These are phyloP conservation scores for Gastrophysa polygoni DNA, from an alignment of 2,888 invertebrate genomes.

Conservation along the genomic window DNA sequence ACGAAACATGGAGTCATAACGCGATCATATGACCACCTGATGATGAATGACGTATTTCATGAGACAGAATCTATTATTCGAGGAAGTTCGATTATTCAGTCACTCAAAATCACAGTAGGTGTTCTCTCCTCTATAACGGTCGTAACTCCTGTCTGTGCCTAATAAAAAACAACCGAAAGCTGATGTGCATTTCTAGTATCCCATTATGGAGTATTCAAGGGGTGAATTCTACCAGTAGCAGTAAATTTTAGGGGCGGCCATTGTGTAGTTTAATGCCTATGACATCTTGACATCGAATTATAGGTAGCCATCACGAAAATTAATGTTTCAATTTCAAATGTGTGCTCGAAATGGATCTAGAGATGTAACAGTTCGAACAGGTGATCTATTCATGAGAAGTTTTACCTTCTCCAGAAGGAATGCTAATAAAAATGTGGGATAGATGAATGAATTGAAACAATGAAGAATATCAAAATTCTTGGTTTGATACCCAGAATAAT, in stretches of 20 bases:
- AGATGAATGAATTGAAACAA: too few species aligned
- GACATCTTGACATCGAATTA: constrained; percentile 1
- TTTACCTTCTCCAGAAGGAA: too few species aligned
- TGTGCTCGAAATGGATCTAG: neutral
- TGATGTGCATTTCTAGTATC: constrained; percentile 3
- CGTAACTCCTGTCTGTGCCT: neutral
- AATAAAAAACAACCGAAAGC: constrained; percentile 15
- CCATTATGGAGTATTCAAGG: constrained; percentile 15
- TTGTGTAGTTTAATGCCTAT: constrained; percentile 22
- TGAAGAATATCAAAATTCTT: too few species aligned
- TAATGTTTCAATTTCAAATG: constrained; percentile 1
- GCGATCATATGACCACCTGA: neutral
- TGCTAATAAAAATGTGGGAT: too few species aligned
- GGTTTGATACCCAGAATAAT: too few species aligned
- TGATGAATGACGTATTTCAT: neutral
- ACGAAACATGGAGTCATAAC: neutral
- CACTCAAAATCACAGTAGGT: constrained; percentile 23
- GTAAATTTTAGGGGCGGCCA: constrained; percentile 25
- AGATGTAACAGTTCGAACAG: constrained; percentile 7
- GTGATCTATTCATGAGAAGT: constrained; percentile 4
- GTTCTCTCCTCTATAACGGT: neutral
- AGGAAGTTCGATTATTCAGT: neutral
- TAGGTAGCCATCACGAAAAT: neutral
- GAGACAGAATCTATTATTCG: constrained; percentile 6
- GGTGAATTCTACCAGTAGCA: constrained; percentile 18